Evolutionary conservation across 2,888 invertebrate genomes (phyloP), one percentile per base, ranked within the genome.

Genomic region (Sussaba pulchella): DNA sequence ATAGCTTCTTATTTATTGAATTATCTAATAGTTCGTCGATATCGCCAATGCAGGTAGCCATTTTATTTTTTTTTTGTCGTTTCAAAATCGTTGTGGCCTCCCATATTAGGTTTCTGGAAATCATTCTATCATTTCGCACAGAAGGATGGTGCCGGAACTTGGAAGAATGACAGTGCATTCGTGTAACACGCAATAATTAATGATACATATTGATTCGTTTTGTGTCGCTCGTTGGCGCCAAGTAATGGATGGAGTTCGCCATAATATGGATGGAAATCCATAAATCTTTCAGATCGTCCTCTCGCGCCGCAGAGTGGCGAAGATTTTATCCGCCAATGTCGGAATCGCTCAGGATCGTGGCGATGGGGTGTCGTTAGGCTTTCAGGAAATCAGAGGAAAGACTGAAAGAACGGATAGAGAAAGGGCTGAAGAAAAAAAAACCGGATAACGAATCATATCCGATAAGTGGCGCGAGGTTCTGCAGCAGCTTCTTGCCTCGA

Each of bases 401-500:
- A 12, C 12, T 21, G 21, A 36, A 54, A 36, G 10, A 52, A 21
- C 10, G 17, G 17, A 47, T 24, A 47, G 36, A 17, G 14, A 63
- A 17, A 2, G 21, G 19, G 39, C 52, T n/a, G 3, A 14, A 39
- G 26, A 41, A 21, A 6, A 61, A 66, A 45, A 57, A 14, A 31
- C 39, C 31, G 64, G 69, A 64, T 74, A 50, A 75, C 52, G 52
- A 66, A 75, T 70, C 64, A 66, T 75, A 61, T 71, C 70, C 70
- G 79, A 79, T 79, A 75, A 79, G 43, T 75, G 71, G 71, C 24
- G 43, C 66, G 50, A 47, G 70, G n/a, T 75, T 61, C 70, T 59
- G 70, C 47, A 24, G 78, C 41, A 39, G 59, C 31, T 79, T 79
- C 70, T 74, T 75, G 74, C 79, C 31, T 36, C 54, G 26, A 70